A percentile compares a stretch with the other conserved stretches of the same genome.
phyloP scores from a whole-genome alignment of 2,113 vertebrate genomes.

The Pycnonotus jocosus region DNA sequence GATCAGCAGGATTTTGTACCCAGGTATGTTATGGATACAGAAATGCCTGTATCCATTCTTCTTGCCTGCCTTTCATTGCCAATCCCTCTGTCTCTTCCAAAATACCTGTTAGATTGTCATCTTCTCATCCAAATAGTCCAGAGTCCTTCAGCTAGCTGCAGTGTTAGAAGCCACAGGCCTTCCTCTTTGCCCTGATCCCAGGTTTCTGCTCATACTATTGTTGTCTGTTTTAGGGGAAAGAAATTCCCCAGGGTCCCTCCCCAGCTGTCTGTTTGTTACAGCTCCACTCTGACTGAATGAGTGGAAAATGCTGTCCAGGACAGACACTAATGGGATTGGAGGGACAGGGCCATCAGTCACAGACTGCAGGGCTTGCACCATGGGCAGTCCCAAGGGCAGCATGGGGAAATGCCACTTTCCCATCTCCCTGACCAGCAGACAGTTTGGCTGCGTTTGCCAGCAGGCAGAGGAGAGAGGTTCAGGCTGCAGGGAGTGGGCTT shows the following conservation, averaged over 20 bases:
- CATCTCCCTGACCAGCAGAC: not conserved
- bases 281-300: not conserved
- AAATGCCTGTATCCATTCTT: not conserved
- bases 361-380: not conserved
- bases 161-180: not conserved
- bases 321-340: not conserved
- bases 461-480: not conserved
- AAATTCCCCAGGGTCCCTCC: not conserved
- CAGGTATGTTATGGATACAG: constrained; percentile 63
- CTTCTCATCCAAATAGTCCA: not conserved
- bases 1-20: constrained; percentile 92
- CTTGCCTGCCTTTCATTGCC: not conserved
- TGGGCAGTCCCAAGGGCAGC: not conserved
- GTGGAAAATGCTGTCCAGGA: not conserved
- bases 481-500: not conserved
- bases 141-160: not conserved
- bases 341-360: not conserved
- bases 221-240: not conserved
- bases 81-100: not conserved
- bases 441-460: not conserved
- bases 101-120: not conserved
- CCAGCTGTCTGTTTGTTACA: not conserved
- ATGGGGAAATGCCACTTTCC: not conserved
- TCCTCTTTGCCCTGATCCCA: not conserved
- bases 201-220: not conserved